A percentile compares a stretch with the other conserved stretches of the same genome.
phyloP scores from a whole-genome alignment of 2,113 vertebrate species.

The Vanacampus margaritifer region DNA sequence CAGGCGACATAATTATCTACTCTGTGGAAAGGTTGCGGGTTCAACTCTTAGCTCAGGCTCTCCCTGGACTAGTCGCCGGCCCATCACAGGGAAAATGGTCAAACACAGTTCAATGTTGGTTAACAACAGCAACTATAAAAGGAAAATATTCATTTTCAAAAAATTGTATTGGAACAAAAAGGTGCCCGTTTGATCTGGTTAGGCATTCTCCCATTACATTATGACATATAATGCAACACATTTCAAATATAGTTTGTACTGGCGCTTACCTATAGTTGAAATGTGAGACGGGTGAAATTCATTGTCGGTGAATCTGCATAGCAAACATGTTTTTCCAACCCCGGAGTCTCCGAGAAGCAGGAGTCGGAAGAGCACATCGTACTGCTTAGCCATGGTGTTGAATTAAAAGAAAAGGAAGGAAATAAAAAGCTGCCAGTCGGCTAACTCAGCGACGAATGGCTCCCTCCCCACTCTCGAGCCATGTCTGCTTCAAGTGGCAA shows the following conservation, averaged over 20 bases:
- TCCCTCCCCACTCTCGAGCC: constrained; percentile 40
- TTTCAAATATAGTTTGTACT: background rate
- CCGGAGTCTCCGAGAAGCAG: constrained; percentile 95
- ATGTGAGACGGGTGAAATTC: constrained; percentile 97
- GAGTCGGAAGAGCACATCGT: constrained; percentile 93
- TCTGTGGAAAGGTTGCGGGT: background rate
- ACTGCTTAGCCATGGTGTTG: constrained; percentile 90
- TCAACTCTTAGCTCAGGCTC: background rate
- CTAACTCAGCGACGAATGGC: constrained; percentile 59
- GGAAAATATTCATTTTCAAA: background rate
- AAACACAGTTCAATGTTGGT: background rate
- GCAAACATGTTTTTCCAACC: constrained; percentile 95
- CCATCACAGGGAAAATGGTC: background rate
- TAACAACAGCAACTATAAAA: background rate
- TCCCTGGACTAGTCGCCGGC: background rate
- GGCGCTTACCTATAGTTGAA: constrained; percentile 91
- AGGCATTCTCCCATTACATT: background rate
- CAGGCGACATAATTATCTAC: no score
- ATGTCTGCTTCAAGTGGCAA: constrained; percentile 53
- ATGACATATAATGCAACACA: background rate
- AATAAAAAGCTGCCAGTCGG: constrained; percentile 33
- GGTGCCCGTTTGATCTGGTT: background rate
- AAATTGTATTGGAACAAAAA: background rate
- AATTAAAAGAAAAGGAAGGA: background rate
- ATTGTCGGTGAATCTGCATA: constrained; percentile 98